Conservation (phyloP, 2,888 invertebrate genomes). For the Philhelius pedissequus region DNA sequence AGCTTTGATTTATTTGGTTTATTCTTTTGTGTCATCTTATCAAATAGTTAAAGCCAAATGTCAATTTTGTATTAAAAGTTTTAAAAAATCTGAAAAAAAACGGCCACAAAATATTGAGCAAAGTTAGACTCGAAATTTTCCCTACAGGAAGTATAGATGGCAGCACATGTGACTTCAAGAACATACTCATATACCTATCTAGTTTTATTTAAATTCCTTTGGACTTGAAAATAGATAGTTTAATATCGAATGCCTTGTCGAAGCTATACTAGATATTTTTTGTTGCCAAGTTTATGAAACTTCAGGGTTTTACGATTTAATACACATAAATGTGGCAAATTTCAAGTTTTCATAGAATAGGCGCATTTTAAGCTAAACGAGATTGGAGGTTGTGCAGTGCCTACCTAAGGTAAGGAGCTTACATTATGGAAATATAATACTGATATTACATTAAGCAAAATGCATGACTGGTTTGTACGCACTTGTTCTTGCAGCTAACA, state of each 20-base stretch:
- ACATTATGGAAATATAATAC: no score
- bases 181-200: neutral
- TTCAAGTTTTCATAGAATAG: no score
- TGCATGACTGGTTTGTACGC: no score
- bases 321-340: no score
- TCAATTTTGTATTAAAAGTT: neutral
- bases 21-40: conserved; percentile 48
- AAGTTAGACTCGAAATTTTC: neutral
- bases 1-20: conserved; percentile 50
- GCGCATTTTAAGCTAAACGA: no score
- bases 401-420: no score
- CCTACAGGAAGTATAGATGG: neutral
- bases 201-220: neutral
- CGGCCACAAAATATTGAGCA: neutral
- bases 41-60: conserved; percentile 36
- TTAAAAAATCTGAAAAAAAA: neutral
- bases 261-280: no score
- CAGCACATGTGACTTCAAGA: neutral
- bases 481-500: no score
- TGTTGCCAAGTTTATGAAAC: no score
- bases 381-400: no score
- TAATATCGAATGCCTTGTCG: neutral
- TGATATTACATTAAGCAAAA: no score
- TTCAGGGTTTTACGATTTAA: no score
- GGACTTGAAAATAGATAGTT: neutral